phyloP scores from a whole-genome alignment of 1,140 invertebrate species.

The Mactra quadrangularis region DNA sequence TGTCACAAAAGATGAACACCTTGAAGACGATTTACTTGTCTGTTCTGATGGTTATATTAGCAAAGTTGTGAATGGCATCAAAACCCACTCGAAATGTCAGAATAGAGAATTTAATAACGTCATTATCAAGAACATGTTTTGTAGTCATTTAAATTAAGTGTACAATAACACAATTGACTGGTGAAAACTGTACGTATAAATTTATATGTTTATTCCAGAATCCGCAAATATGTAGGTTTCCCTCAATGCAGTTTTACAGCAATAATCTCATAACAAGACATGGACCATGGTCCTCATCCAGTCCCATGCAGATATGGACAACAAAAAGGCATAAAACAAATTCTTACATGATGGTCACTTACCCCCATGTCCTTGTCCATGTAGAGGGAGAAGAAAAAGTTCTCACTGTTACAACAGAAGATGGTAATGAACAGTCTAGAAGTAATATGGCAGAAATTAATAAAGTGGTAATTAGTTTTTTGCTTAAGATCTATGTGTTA shows the following conservation, averaged over 20 bases:
- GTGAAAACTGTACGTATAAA: neutral
- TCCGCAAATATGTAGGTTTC: no score
- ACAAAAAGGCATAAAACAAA: slow-evolving; percentile 2
- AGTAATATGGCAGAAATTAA: no score
- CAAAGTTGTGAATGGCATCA: neutral
- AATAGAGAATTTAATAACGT: neutral
- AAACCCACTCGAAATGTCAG: neutral
- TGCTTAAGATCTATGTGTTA: neutral
- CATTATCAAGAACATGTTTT: neutral
- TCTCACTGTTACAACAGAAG: slow-evolving; percentile 75
- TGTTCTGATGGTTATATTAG: neutral
- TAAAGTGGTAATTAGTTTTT: slow-evolving; percentile 66
- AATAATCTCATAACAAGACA: no score
- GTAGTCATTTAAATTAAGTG: neutral
- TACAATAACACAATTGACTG: neutral
- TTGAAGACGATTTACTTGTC: neutral
- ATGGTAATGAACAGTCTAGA: no score
- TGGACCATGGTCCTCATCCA: no score
- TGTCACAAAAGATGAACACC: no score
- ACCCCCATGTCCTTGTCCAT: slow-evolving; percentile 74
- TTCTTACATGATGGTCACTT: neutral
- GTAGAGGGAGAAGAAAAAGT: slow-evolving; percentile 76
- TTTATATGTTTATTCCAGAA: slow-evolving; percentile 68
- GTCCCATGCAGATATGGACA: no score
- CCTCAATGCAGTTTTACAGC: no score